Percentiles rank a stretch among this genome's conserved stretches.
Evolutionary conservation across 2,797 vertebrate species (phyloP).

Genomic region (Thaleichthys pacificus): DNA sequence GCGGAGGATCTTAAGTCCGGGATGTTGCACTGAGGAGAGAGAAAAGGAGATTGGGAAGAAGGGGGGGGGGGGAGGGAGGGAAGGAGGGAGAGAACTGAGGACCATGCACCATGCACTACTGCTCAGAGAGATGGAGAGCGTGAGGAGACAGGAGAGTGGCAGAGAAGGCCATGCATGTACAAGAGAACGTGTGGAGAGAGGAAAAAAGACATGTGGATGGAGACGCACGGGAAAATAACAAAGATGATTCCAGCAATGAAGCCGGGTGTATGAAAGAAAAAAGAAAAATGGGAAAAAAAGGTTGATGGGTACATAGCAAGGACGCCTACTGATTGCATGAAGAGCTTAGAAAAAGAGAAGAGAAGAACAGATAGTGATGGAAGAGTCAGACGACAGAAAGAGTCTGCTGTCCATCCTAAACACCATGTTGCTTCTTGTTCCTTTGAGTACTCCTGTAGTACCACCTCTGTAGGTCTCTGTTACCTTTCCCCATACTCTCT

Average conservation of each 20-base stretch:
- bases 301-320: neutral
- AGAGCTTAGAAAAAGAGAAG: slow-evolving; percentile 15
- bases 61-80: slow-evolving; percentile 53
- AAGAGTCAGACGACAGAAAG: too few relatives aligned
- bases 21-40: slow-evolving; percentile 90
- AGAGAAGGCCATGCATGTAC: slow-evolving; percentile 27
- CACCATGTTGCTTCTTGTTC: too few relatives aligned
- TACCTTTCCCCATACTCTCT: too few relatives aligned
- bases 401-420: too few relatives aligned
- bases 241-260: too few relatives aligned
- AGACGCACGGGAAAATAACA: neutral
- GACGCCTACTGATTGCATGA: neutral
- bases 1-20: slow-evolving; percentile 93
- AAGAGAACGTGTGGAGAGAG: slow-evolving; percentile 10
- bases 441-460: too few relatives aligned
- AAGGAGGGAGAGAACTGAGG: slow-evolving; percentile 72
- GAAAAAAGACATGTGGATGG: too few relatives aligned
- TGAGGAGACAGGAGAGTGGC: slow-evolving; percentile 41
- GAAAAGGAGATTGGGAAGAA: slow-evolving; percentile 59
- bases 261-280: neutral
- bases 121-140: slow-evolving; percentile 41
- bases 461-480: too few relatives aligned
- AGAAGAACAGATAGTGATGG: slow-evolving; percentile 19
- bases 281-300: slow-evolving; percentile 10
- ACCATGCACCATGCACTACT: slow-evolving; percentile 80